Percentiles rank a stretch among this genome's conserved stretches.
phyloP scores from a whole-genome alignment of 2,797 vertebrate genomes.

The Halcyon chelicuti region DNA sequence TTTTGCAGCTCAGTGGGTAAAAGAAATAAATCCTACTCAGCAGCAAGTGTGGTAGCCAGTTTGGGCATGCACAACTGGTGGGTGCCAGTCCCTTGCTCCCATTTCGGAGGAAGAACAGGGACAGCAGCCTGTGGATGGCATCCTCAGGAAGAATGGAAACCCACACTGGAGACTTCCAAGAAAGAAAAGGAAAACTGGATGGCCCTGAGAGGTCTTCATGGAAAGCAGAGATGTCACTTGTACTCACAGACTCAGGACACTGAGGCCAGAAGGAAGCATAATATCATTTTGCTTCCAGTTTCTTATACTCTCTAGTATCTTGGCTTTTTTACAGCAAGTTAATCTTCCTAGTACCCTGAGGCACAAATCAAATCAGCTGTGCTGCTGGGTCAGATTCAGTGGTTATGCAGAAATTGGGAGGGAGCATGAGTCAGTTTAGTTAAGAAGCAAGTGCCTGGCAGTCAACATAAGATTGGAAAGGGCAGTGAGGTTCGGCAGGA shows the following conservation, averaged over 20 bases:
- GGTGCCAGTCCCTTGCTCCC: neutral
- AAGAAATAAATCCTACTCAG: neutral
- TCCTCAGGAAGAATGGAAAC: neutral
- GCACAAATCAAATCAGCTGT: neutral
- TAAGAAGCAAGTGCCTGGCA: neutral
- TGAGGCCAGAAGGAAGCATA: neutral
- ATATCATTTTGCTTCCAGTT: neutral
- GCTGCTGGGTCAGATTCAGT: neutral
- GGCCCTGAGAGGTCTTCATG: neutral
- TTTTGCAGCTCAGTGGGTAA: neutral
- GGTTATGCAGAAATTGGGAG: neutral
- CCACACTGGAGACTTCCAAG: neutral
- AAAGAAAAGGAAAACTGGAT: neutral
- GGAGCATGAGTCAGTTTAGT: neutral
- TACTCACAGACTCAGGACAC: neutral
- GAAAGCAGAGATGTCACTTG: neutral
- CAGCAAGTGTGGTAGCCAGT: neutral
- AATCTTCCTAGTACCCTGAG: neutral
- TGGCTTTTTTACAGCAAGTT: neutral
- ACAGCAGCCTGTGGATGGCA: neutral
- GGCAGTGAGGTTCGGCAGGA: neutral
- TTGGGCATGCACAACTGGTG: fast-evolving
- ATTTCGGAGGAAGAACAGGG: neutral
- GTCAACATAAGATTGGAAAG: neutral
- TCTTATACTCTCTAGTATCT: neutral